Percentiles rank a stretch among this genome's conserved stretches.
These are phyloP conservation scores for Loris lydekkerianus DNA, from an alignment of 2,797 vertebrate species.

Conservation along the genomic window DNA sequence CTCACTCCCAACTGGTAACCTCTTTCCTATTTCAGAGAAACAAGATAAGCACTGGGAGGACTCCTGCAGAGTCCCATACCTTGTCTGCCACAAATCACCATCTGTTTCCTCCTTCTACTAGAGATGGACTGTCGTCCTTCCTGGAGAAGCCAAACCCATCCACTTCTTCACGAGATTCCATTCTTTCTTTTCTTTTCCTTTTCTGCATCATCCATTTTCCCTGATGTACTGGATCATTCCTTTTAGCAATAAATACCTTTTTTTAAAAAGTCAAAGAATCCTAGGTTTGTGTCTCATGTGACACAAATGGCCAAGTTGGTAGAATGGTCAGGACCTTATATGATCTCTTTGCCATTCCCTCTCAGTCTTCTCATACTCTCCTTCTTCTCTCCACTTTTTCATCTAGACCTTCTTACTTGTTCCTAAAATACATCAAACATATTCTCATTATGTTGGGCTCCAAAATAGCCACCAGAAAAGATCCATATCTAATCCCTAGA, in stretches of 20 bases:
- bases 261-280: not conserved
- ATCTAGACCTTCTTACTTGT: not conserved
- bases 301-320: not conserved
- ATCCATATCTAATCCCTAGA: too few relatives aligned
- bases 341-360: not conserved
- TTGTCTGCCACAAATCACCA: not conserved
- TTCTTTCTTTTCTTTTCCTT: not conserved
- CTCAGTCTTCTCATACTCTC: not conserved
- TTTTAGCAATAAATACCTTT: not conserved
- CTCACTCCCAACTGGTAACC: not conserved
- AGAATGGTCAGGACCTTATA: not conserved
- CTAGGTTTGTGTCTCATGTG: not conserved
- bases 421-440: not conserved
- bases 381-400: not conserved
- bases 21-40: slow-evolving; percentile 4
- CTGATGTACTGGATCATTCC: not conserved
- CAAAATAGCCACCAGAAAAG: too few relatives aligned
- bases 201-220: not conserved
- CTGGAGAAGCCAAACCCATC: not conserved
- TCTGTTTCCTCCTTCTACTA: not conserved
- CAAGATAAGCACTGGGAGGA: not conserved
- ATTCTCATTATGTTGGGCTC: not conserved
- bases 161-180: not conserved
- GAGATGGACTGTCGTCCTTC: not conserved
- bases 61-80: not conserved